Base-by-base conservation (phyloP, 2,113 vertebrate species). In the Microtus montanus region DNA sequence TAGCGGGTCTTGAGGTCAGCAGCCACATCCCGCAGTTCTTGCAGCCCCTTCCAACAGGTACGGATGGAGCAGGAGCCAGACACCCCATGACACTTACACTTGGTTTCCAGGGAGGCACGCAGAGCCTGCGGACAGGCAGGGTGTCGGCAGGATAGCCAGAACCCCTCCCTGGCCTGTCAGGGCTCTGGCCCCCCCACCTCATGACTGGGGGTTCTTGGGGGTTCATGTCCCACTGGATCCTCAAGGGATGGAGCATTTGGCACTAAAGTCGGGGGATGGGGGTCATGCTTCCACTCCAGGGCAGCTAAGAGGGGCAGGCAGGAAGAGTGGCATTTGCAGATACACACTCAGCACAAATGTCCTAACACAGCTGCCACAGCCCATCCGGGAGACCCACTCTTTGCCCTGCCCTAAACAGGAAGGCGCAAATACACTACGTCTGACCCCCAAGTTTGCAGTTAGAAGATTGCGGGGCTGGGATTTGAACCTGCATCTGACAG, bases 51-150 rank as follows among this genome's bases (percentile, higher is more conserved):
- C 99, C 99, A 99, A 98, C 99, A 99, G 91, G 99, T 99, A 96
- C 99, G 99, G 97, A 99, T 99, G 66, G 99, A 99, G 97, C 99
- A 99, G 97, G 99, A 99, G 91, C 99, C 99, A 4, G 99, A 99
- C 11, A 99, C 99, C 4, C 99, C 99, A 0, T 99, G 99, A 96
- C 99, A 99, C 90, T 99, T 99, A 98, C 99, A 99, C 98, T 99
- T 99, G 99, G 99, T 98, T 97, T 99, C 99, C 97, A 99, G 97
- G 20, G 99, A 99, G 7, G 99, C 99, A 86, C 98, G 98, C 96
- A 99, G 98, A 73, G 98, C 99, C 99, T 99, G 98, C 38, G 19
- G 91, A 94, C 95, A 96, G 98, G 95, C 95, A 92, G 54, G 73
- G 87, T 30, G 7, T 96, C 11, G 33, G 92, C 64, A 30, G 94